Evolutionary conservation across 1,140 invertebrate genomes (phyloP).

Genomic region (Ctenoplectra terminalis): DNA sequence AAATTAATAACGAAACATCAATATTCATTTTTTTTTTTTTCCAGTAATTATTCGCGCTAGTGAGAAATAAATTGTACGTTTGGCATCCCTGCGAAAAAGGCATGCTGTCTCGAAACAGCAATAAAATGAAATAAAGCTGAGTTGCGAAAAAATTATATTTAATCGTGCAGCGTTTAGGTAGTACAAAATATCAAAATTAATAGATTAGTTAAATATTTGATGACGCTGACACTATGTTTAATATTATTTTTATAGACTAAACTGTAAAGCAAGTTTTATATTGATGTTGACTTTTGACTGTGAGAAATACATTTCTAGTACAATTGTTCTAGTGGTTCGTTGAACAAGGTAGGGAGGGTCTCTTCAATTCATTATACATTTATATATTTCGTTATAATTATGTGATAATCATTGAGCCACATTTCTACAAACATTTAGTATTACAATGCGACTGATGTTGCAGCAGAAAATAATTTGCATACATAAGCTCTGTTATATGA

Average conservation of each 20-base stretch:
- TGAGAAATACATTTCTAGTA: conserved; percentile 50
- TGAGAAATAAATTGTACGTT: conserved; percentile 30
- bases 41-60: conserved; percentile 6
- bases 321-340: conserved; percentile 51
- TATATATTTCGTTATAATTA: conserved; percentile 42
- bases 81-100: conserved; percentile 54
- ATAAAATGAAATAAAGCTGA: conserved; percentile 66
- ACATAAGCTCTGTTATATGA: conserved; percentile 25
- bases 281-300: conserved; percentile 55
- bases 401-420: conserved; percentile 32
- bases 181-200: conserved; percentile 51
- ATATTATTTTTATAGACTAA: conserved; percentile 45
- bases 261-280: conserved; percentile 46
- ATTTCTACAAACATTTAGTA: conserved; percentile 15
- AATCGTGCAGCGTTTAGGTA: conserved; percentile 54
- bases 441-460: conserved; percentile 44
- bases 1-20: neutral
- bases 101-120: conserved; percentile 64
- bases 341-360: conserved; percentile 58
- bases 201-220: conserved; percentile 30
- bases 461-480: conserved; percentile 35
- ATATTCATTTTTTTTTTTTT: conserved; percentile 11
- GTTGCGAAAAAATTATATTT: conserved; percentile 36
- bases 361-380: conserved; percentile 39
- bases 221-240: conserved; percentile 47